Base-by-base conservation (phyloP, 2,797 vertebrate genomes). In the Trematomus bernacchii region DNA sequence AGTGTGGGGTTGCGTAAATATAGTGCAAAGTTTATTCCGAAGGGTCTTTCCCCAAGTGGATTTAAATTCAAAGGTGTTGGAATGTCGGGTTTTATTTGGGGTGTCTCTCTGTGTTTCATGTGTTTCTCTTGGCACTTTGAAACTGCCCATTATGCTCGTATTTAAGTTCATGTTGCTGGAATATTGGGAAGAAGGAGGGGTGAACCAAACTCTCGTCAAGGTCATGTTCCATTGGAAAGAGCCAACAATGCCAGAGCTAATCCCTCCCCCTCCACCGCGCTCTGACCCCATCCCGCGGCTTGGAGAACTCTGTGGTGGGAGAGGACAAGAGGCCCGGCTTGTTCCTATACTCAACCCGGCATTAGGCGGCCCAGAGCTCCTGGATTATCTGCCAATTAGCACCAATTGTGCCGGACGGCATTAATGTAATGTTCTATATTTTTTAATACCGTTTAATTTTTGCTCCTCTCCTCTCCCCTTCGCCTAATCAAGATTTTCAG, bases 301-400 rank as follows among this genome's bases (percentile, higher is more conserved):
- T 83, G 54, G 83, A 91, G 90, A 85, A 87, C 85, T 86, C 84
- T 82, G 88, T 61, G 81, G 90, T 83, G 87, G 91, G 89, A 91
- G 91, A 91, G 91, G 89, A 92, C 87, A 84, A 86, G 86, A 84
- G 89, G 87, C 84, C 85, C 65, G 44, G 75, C 84, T 90, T 89
- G 91, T 91, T 94, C 94, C 91, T 92, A 82, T 85, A 77, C 90
- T 90, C 89, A 89, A 82, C 84, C 82, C 78, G 66, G 88, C 85
- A 90, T 93, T 89, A 93, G 89, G 86, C 89, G 86, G 91, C 94
- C 85, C 89, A 89, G 81, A 91, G 93, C 90, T 92, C 84, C 90
- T 86, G 92, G 93, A 96, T 96, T 95, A 95, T 96, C 94, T 96
- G 92, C 91, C 95, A 95, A 96, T 95, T 96, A 96, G 94, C 92